Percentiles rank a stretch among this genome's conserved stretches.
Conservation (phyloP, 2,888 invertebrate species). For the Bimastos eiseni region DNA sequence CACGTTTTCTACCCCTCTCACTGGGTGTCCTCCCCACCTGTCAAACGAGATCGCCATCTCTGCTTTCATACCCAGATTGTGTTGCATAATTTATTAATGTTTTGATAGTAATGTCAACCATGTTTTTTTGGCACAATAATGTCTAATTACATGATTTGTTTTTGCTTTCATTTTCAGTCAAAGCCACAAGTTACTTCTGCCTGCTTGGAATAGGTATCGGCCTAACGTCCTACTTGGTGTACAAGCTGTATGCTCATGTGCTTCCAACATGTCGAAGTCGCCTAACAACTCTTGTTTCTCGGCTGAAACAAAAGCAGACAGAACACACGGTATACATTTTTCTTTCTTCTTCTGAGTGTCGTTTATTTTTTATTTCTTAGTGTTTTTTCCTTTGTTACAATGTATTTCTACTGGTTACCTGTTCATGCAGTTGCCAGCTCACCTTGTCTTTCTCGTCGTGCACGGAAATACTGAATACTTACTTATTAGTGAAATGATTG, state of each 20-base stretch:
- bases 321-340: background rate
- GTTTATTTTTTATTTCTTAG: background rate
- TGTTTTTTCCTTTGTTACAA: background rate
- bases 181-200: constrained; percentile 6
- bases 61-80: background rate
- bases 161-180: background rate
- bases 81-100: background rate
- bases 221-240: background rate
- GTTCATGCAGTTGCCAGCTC: background rate
- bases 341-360: background rate
- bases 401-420: background rate
- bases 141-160: background rate
- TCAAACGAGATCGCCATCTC: too few species aligned
- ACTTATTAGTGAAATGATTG: too few species aligned
- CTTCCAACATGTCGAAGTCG: background rate
- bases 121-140: background rate
- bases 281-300: background rate
- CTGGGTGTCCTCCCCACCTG: too few species aligned
- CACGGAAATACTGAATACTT: too few species aligned
- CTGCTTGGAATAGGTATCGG: constrained; percentile 6
- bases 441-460: too few species aligned
- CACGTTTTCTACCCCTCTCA: too few species aligned
- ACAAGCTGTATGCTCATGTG: background rate
- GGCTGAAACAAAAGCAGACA: background rate
- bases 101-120: background rate